A percentile compares a stretch with the other conserved stretches of the same genome.
These are phyloP conservation scores for Drosophila incognita DNA, from an alignment of 2,888 invertebrate species.

Conservation along the genomic window DNA sequence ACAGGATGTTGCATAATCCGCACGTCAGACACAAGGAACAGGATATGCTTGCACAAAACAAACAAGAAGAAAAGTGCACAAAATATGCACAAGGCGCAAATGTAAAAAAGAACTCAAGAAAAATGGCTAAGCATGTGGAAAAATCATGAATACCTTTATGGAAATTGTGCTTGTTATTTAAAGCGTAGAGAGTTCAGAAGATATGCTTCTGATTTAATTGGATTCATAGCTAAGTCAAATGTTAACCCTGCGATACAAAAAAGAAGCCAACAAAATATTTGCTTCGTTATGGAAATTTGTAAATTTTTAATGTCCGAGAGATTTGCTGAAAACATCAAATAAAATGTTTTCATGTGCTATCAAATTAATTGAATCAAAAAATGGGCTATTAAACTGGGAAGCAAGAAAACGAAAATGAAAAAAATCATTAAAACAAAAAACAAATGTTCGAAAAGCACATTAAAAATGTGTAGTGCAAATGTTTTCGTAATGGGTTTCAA, in stretches of 20 bases:
- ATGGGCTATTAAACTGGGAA: slow-evolving; percentile 53
- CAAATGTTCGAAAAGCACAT: slow-evolving; percentile 50
- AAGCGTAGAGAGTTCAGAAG: neutral
- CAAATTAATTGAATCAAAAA: slow-evolving; percentile 58
- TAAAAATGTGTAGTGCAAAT: slow-evolving; percentile 52
- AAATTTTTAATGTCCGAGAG: slow-evolving; percentile 40
- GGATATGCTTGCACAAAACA: slow-evolving; percentile 55
- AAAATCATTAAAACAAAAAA: slow-evolving; percentile 8
- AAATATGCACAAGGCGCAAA: slow-evolving; percentile 52
- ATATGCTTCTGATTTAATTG: neutral
- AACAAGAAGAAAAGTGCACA: neutral
- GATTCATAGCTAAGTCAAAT: neutral
- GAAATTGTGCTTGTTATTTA: neutral
- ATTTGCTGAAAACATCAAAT: slow-evolving; percentile 62
- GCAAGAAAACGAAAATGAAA: slow-evolving; percentile 1
- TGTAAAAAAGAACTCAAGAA: slow-evolving; percentile 6
- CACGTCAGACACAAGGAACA: slow-evolving; percentile 69
- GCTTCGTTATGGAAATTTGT: slow-evolving; percentile 30
- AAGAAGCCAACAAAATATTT: neutral
- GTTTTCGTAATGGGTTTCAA: slow-evolving; percentile 48
- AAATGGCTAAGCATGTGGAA: slow-evolving; percentile 11
- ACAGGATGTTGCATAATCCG: slow-evolving; percentile 83
- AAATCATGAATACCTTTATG: slow-evolving; percentile 2
- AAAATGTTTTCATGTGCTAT: slow-evolving; percentile 57
- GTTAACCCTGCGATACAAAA: slow-evolving; percentile 4